phyloP scores from a whole-genome alignment of 2,888 invertebrate genomes.

The Scaptomyza flava region DNA sequence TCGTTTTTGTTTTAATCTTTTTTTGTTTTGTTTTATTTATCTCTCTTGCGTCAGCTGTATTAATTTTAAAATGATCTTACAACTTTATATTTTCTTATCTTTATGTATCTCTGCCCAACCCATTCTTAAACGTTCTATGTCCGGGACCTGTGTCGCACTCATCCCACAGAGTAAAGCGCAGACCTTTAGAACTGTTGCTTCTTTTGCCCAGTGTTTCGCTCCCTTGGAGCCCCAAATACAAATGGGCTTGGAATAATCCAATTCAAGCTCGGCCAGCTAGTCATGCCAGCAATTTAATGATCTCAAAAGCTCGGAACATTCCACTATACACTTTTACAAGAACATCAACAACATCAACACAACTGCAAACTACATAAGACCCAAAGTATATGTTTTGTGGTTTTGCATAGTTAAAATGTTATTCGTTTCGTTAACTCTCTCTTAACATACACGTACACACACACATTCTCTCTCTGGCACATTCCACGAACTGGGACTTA shows the following conservation, averaged over 20 bases:
- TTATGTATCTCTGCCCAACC: neutral
- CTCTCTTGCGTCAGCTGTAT: conserved; percentile 27
- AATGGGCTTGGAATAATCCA: conserved; percentile 5
- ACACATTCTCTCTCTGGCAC: conserved; percentile 6
- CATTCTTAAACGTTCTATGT: conserved; percentile 23
- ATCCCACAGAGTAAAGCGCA: conserved; percentile 2
- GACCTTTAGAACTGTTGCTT: conserved; percentile 2
- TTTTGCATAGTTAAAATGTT: conserved; percentile 37
- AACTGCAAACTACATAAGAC: conserved; percentile 12
- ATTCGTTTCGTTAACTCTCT: conserved; percentile 14
- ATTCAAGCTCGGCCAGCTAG: conserved; percentile 45
- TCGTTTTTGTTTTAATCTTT: conserved; percentile 57
- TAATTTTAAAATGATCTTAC: neutral
- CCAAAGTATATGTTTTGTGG: conserved; percentile 4
- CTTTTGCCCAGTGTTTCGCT: conserved; percentile 9
- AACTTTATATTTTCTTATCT: conserved; percentile 20
- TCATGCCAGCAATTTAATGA: conserved; percentile 51
- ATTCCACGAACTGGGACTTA: conserved; percentile 37
- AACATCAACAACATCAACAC: conserved; percentile 7
- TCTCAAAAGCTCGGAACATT: conserved; percentile 52
- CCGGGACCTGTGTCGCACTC: neutral
- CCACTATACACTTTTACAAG: conserved; percentile 4
- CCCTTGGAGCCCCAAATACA: neutral
- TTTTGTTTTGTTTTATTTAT: conserved; percentile 45
- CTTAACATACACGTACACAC: conserved; percentile 9